Base-by-base conservation (phyloP, 2,113 vertebrate genomes). In the Oxygymnocypris stewartii region DNA sequence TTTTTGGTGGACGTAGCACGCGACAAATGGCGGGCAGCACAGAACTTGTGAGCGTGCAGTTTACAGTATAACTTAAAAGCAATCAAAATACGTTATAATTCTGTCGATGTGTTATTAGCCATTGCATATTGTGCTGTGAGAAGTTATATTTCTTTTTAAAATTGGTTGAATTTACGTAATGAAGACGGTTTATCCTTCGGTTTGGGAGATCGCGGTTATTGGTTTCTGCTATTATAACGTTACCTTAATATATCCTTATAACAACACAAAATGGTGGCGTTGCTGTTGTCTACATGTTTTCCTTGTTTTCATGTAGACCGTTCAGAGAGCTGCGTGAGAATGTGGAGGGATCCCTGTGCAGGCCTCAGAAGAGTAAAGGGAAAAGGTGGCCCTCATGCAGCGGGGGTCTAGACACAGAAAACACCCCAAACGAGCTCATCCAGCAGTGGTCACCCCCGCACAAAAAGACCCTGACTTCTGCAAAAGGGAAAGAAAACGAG, bases 301-400 rank as follows among this genome's bases (percentile, higher is more conserved):
- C 31, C 35, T 84, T 37, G 20, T 59, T 74, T 14, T n/a, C 4
- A 90, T 96, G 94, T 86, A 95, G 94, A 86, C 94, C 96, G 2
- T 94, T 99, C 84, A 95, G 95, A 90, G 96, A 97, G 67, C 89
- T 94, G 2, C 89, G 75, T 88, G 91, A 93, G 89, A 96, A 95
- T 67, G 88, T 96, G 0, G 92, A 91, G 80, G 91, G 90, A 67
- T 93, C 92, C 79, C 86, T 92, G 87, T 85, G 85, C 51, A 74
- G 88, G 84, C 31, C 88, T 23, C 83, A 69, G 83, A 81, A 3
- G 54, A 85, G 10, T 81, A 94, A 93, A 71, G 86, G 88, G 40
- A 91, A 86, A 76, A 89, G 88, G 51, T 86, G 84, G 37, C 71
- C 40, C 14, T 54, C 23, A 11, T 87, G 88, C 3, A 59, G 51